Evolutionary conservation across 2,797 vertebrate species (phyloP).

Genomic region (Manis pentadactyla): DNA sequence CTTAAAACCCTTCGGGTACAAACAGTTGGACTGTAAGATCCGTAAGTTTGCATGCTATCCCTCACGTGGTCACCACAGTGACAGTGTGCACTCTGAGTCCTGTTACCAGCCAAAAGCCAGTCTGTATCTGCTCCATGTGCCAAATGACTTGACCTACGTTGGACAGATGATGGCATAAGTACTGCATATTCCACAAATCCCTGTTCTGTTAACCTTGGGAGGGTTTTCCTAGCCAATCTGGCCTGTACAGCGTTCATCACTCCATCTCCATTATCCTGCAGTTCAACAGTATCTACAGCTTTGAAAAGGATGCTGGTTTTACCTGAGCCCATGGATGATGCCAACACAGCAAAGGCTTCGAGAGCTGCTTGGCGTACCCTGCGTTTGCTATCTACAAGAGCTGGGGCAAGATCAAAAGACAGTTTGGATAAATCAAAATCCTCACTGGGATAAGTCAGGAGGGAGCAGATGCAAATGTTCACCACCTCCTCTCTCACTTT

Average conservation of each 20-base stretch:
- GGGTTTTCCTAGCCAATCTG: conserved; percentile 90
- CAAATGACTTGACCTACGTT: conserved; percentile 80
- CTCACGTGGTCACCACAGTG: conserved; percentile 83
- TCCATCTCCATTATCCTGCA: conserved; percentile 90
- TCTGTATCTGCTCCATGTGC: conserved; percentile 90
- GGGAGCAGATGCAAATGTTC: conserved; percentile 90
- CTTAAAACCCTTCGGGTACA: conserved; percentile 92
- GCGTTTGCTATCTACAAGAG: conserved; percentile 90
- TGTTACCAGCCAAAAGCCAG: conserved; percentile 91
- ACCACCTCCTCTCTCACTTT: conserved; percentile 92
- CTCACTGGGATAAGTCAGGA: conserved; percentile 91
- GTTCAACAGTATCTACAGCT: conserved; percentile 92
- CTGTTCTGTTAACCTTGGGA: conserved; percentile 89
- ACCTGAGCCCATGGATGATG: conserved; percentile 89
- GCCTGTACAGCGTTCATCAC: conserved; percentile 93
- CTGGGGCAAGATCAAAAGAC: conserved; percentile 91
- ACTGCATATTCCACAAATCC: conserved; percentile 91
- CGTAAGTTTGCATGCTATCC: conserved; percentile 84
- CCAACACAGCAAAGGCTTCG: conserved; percentile 92
- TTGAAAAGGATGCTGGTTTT: conserved; percentile 90
- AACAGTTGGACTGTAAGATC: conserved; percentile 83
- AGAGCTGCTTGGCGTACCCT: conserved; percentile 93
- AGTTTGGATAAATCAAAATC: conserved; percentile 91
- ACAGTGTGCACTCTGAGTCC: conserved; percentile 90
- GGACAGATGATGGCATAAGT: conserved; percentile 88